Evolutionary conservation across 2,888 invertebrate species (phyloP).

Genomic region (Cheilosia soror): DNA sequence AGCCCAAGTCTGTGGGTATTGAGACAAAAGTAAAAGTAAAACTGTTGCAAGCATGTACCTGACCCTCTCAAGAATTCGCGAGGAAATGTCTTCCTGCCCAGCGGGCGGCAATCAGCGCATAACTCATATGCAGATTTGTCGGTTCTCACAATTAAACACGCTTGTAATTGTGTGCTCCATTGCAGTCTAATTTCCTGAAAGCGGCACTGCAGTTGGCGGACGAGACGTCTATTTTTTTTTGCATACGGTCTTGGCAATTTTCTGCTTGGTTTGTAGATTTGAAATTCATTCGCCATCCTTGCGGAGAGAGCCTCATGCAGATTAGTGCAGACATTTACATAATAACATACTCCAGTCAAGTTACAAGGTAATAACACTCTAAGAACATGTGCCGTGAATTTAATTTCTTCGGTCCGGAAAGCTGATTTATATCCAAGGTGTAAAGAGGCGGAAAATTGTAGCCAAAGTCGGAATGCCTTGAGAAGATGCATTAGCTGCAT

Average conservation of each 20-base stretch:
- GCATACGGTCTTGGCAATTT: constrained; percentile 51
- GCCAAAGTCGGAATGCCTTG: constrained; percentile 6
- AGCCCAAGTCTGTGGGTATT: constrained; percentile 20
- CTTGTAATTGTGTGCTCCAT: constrained; percentile 62
- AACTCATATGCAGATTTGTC: constrained; percentile 56
- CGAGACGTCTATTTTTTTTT: constrained; percentile 14
- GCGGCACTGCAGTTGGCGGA: constrained; percentile 20
- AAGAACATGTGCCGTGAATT: constrained; percentile 67
- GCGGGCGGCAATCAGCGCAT: constrained; percentile 58
- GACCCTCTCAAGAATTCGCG: constrained; percentile 14
- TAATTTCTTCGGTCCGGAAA: constrained; percentile 53
- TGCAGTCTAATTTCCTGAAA: constrained; percentile 51
- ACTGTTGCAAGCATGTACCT: not conserved
- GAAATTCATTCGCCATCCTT: constrained; percentile 66
- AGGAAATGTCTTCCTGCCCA: constrained; percentile 12
- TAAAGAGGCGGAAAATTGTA: constrained; percentile 51
- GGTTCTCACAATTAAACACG: constrained; percentile 65
- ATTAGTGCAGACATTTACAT: constrained; percentile 68
- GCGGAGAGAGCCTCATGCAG: constrained; percentile 48
- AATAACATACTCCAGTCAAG: constrained; percentile 61
- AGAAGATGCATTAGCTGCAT: constrained; percentile 18
- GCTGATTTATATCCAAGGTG: constrained; percentile 62
- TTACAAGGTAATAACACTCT: constrained; percentile 70
- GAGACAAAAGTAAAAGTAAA: constrained; percentile 71
- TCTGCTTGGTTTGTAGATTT: constrained; percentile 67